Conservation (phyloP, 2,888 invertebrate genomes). For the Alcis repandata region DNA sequence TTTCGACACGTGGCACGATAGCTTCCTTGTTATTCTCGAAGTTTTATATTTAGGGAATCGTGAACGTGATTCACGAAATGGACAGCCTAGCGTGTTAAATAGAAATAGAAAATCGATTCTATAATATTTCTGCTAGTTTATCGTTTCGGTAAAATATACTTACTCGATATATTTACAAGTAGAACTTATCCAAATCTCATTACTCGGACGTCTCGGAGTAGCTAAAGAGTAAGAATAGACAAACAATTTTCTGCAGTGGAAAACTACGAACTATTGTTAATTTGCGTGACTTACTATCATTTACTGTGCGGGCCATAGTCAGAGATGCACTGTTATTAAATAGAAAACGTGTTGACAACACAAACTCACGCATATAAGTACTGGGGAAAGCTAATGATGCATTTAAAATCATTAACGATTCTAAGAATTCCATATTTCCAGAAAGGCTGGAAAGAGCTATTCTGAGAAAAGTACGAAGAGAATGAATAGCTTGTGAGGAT, state of each 20-base stretch:
- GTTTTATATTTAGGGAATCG: neutral
- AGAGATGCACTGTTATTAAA: slow-evolving; percentile 61
- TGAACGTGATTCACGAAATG: neutral
- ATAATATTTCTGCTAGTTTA: neutral
- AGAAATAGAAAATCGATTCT: neutral
- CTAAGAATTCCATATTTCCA: slow-evolving; percentile 5
- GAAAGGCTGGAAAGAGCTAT: neutral
- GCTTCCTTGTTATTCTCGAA: neutral
- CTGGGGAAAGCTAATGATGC: slow-evolving; percentile 62
- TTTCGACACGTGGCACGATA: slow-evolving; percentile 4
- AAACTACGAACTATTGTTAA: slow-evolving; percentile 69
- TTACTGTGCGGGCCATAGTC: slow-evolving; percentile 34
- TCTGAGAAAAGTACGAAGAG: neutral
- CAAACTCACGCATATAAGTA: slow-evolving; percentile 55
- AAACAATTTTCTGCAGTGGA: slow-evolving; percentile 73
- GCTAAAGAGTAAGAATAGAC: slow-evolving; percentile 53
- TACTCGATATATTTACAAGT: too few relatives aligned
- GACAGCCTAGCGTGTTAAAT: neutral
- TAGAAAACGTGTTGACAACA: slow-evolving; percentile 64
- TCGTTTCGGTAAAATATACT: too few relatives aligned
- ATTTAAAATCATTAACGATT: slow-evolving; percentile 34
- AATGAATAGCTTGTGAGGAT: slow-evolving; percentile 10
- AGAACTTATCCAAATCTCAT: slow-evolving; percentile 35
- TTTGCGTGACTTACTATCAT: slow-evolving; percentile 68
- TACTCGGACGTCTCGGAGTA: slow-evolving; percentile 35